Evolutionary conservation across 1,140 invertebrate species (phyloP), one percentile per base, ranked within the genome.

Genomic region (Lasioglossum baleicum): DNA sequence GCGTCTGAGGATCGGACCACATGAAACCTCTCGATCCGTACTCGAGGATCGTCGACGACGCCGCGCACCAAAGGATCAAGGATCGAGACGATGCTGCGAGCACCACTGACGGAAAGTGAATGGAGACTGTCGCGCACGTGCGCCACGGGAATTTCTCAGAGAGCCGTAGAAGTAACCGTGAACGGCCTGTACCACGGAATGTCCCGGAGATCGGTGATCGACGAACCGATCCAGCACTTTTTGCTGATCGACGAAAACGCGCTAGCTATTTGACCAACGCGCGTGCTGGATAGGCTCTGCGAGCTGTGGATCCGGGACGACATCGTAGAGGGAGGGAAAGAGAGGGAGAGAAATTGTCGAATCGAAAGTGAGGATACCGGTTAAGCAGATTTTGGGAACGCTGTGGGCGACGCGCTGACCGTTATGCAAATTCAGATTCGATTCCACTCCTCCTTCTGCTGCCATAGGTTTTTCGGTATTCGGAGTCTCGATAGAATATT

Each of bases 31-130:
- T 10, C 67, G 75, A 22, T 53, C 35, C 8, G n/a, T 3, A 13
- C 35, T 26, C 20, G n/a, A 17, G 7, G 35, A 22, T 61, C 44
- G 42, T 13, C 7, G 8, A 11, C 56, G 51, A 53, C 63, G 64
- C 2, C 48, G 42, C 56, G 17, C 26, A 31, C 8, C 65, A 26
- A 13, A 31, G 15, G 44, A 31, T 56, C 71, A 42, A n/a, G 48
- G 65, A 76, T 77, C 61, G 61, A 35, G 35, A 56, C 74, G 75
- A 72, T 63, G 75, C 56, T 60, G 75, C 26, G 40, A 8, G 4
- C 15, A 15, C 8, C 80, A 48, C 80, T 63, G 69, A 35, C 80
- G 10, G 69, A 79, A 71, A 79, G 81, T 65, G 76, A 82, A 78
- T 81, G 79, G 61, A 68, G 48, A 2, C 20, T 44, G 60, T 53